phyloP scores from a whole-genome alignment of 2,888 invertebrate genomes.

The Hirtodrosophila alboralis region DNA sequence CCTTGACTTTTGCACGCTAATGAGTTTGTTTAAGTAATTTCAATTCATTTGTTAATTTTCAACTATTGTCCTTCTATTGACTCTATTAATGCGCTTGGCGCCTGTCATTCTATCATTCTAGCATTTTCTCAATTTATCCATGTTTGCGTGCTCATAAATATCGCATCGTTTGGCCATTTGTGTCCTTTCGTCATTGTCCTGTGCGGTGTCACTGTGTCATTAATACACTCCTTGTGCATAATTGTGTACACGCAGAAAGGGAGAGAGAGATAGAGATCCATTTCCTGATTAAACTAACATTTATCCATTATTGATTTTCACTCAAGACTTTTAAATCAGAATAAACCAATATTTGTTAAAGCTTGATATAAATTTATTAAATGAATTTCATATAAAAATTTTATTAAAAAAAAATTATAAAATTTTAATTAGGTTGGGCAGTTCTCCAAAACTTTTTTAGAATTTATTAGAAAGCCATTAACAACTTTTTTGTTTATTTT shows the following conservation, averaged over 20 bases:
- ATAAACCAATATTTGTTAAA: too few species aligned
- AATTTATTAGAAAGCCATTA: too few species aligned
- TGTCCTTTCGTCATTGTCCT: constrained; percentile 57
- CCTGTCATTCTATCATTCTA: constrained; percentile 36
- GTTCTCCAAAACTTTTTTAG: too few species aligned
- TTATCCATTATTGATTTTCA: background rate
- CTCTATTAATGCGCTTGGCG: constrained; percentile 62
- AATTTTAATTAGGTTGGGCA: too few species aligned
- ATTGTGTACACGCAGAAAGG: too few species aligned
- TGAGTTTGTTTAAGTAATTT: constrained; percentile 80
- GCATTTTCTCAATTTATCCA: constrained; percentile 23
- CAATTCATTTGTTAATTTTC: constrained; percentile 79
- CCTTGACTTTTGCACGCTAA: constrained; percentile 71
- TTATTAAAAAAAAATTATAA: too few species aligned
- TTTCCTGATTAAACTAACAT: constrained; percentile 3
- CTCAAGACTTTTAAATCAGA: too few species aligned
- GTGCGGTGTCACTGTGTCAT: constrained; percentile 6
- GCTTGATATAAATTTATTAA: too few species aligned
- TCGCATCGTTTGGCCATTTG: constrained; percentile 37
- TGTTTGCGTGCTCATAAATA: constrained; percentile 60
- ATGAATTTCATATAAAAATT: too few species aligned
- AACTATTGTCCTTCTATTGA: constrained; percentile 75
- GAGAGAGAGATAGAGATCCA: constrained; percentile 2
- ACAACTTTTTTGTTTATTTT: too few species aligned
- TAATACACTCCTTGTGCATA: constrained; percentile 11